phyloP scores from a whole-genome alignment of 2,113 vertebrate genomes.

The Pampusana beccarii region DNA sequence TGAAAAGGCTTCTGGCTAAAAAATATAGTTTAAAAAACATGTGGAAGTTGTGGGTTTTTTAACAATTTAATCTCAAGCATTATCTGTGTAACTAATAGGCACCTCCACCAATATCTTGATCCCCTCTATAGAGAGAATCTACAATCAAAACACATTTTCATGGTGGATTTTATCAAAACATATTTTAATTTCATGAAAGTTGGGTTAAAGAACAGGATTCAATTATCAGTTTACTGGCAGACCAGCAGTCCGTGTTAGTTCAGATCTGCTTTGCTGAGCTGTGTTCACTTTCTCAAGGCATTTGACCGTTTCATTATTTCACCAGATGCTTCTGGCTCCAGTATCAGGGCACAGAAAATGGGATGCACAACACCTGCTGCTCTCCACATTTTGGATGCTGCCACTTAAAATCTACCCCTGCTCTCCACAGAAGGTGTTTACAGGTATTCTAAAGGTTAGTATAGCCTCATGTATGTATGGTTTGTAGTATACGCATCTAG shows the following conservation, averaged over 20 bases:
- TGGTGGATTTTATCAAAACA: neutral
- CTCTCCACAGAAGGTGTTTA: neutral
- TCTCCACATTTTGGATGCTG: neutral
- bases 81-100: neutral
- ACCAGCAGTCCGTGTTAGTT: neutral
- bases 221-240: neutral
- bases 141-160: neutral
- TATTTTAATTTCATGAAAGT: neutral
- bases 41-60: neutral
- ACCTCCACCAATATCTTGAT: neutral
- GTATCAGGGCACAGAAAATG: neutral
- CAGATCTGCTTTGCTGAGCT: neutral
- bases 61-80: neutral
- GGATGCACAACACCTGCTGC: neutral
- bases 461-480: neutral
- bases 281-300: neutral
- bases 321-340: neutral
- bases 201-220: neutral
- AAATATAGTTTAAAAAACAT: neutral
- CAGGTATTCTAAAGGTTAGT: neutral
- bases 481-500: neutral
- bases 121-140: neutral
- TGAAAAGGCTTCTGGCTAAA: neutral
- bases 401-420: neutral
- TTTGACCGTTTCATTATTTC: neutral